Evolutionary conservation across 2,113 vertebrate species (phyloP).

Genomic region (Scomber japonicus): DNA sequence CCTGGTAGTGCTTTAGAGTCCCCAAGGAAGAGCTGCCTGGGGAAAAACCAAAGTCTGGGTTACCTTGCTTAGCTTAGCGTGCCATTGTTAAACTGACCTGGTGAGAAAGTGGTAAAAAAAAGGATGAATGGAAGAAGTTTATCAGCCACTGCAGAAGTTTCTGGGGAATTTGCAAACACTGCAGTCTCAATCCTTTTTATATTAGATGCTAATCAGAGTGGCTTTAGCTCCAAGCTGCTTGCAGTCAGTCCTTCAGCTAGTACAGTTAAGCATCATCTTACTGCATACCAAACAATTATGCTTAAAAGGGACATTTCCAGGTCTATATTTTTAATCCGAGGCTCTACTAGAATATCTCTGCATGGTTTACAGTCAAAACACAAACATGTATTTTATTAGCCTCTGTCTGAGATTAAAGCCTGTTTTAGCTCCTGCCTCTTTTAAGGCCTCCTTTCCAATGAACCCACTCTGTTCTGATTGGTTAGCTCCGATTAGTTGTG

Average conservation of each 20-base stretch:
- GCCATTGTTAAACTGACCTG: constrained; percentile 12
- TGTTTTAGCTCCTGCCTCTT: too few species aligned
- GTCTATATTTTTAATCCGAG: too few species aligned
- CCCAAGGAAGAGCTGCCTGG: neutral
- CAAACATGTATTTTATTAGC: too few species aligned
- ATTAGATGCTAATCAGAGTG: constrained; percentile 1
- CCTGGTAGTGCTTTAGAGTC: neutral
- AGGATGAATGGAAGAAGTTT: neutral
- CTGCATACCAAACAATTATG: neutral
- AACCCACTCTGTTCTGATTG: too few species aligned
- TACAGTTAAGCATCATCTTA: neutral
- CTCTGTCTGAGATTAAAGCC: too few species aligned
- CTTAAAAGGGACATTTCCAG: neutral
- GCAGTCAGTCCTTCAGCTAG: neutral
- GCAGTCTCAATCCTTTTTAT: constrained; percentile 3
- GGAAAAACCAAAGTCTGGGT: neutral
- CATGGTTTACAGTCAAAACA: too few species aligned
- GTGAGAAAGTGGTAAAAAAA: neutral
- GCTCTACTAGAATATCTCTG: too few species aligned
- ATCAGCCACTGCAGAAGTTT: neutral
- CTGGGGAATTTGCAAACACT: neutral
- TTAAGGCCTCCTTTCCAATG: too few species aligned
- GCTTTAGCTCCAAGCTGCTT: neutral
- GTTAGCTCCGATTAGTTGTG: too few species aligned
- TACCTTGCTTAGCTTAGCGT: neutral